phyloP scores from a whole-genome alignment of 2,888 invertebrate species.

The Dryocosmus kuriphilus region DNA sequence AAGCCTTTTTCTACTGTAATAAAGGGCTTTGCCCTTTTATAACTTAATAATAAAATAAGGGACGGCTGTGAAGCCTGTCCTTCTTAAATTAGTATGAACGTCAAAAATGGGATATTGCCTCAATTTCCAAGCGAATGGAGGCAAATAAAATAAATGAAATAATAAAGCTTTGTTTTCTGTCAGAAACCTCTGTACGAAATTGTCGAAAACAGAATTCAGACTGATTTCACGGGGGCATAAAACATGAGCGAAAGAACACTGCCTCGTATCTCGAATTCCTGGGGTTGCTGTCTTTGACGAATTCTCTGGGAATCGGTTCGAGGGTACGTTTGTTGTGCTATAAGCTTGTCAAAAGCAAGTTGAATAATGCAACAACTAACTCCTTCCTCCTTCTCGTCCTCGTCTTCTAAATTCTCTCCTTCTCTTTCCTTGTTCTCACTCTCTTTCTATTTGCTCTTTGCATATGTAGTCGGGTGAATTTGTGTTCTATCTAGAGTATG shows the following conservation, averaged over 20 bases:
- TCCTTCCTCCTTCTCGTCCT: constrained; percentile 16
- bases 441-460: constrained; percentile 33
- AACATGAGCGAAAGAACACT: constrained; percentile 37
- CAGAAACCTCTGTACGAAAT: constrained; percentile 3
- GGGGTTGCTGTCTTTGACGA: constrained; percentile 35
- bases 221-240: constrained; percentile 20
- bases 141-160: background rate
- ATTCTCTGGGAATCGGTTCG: constrained; percentile 32
- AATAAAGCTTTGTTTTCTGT: constrained; percentile 19
- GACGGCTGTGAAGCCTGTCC: no score
- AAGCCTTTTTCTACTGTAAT: no score
- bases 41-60: no score
- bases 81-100: no score
- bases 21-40: no score
- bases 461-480: constrained; percentile 19
- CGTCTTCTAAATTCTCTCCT: background rate
- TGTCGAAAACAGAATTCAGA: constrained; percentile 32
- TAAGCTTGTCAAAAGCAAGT: constrained; percentile 41
- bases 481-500: constrained; percentile 16
- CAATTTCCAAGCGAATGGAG: no score
- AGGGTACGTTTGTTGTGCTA: constrained; percentile 22
- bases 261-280: constrained; percentile 19
- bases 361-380: constrained; percentile 41
- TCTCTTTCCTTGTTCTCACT: background rate
- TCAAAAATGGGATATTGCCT: no score